phyloP scores from a whole-genome alignment of 2,888 invertebrate genomes.

The Cephus rjabovi region DNA sequence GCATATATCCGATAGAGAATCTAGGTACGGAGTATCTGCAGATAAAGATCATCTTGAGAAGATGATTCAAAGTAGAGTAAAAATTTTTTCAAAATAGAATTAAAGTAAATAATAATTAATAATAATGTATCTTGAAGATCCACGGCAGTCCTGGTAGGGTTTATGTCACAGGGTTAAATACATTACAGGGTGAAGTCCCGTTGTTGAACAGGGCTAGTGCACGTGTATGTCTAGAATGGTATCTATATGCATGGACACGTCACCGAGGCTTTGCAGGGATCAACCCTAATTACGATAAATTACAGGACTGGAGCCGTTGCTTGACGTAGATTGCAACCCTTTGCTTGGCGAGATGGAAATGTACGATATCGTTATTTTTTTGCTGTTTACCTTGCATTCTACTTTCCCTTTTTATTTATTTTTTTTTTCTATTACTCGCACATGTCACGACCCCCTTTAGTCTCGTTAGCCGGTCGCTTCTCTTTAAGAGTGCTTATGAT shows the following conservation, averaged over 20 bases:
- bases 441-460: not conserved
- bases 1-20: not conserved
- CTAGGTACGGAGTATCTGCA: not conserved
- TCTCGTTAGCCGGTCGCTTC: not conserved
- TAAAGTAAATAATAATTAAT: not conserved
- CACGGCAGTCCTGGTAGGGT: not conserved
- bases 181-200: not conserved
- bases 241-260: constrained; percentile 28
- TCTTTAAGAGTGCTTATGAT: not conserved
- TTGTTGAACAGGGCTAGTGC: not conserved
- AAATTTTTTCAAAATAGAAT: not conserved
- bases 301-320: constrained; percentile 21
- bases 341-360: not conserved
- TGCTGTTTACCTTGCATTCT: not conserved
- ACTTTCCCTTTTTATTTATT: not conserved
- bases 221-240: constrained; percentile 6
- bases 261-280: constrained; percentile 32
- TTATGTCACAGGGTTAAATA: not conserved
- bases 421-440: not conserved
- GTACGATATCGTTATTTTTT: not conserved
- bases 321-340: not conserved
- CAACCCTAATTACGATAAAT: constrained; percentile 32
- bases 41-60: not conserved
- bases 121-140: not conserved
- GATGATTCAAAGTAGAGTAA: not conserved